Conservation (phyloP, 2,113 vertebrate species). For the Prietella phreatophila region DNA sequence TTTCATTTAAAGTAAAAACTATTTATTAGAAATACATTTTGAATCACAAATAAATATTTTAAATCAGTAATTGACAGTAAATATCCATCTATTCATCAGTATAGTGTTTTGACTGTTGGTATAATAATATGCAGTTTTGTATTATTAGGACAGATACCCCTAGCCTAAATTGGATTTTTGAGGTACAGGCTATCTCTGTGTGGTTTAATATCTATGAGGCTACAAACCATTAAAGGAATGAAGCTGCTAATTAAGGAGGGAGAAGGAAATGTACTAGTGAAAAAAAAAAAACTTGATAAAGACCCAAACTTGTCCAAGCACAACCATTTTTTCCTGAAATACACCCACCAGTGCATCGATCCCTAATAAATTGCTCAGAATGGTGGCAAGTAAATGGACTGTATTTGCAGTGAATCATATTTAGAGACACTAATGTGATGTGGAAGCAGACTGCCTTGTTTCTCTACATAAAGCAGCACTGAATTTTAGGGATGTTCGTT, state of each 20-base stretch:
- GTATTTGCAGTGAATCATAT: constrained; percentile 23
- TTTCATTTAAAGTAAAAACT: neutral
- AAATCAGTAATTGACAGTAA: no score
- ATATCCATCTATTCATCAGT: neutral
- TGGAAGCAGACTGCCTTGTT: neutral
- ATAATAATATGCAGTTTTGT: neutral
- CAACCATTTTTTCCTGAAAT: constrained; percentile 17
- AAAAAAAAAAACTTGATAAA: constrained; percentile 5
- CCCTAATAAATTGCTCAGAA: constrained; percentile 8
- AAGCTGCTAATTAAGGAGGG: constrained; percentile 14
- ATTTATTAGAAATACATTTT: neutral
- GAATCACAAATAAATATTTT: neutral
- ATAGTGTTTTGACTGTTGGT: neutral
- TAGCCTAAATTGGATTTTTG: neutral
- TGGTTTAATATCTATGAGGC: neutral
- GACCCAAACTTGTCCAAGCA: constrained; percentile 27
- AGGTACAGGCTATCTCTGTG: neutral
- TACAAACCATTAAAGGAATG: constrained; percentile 1
- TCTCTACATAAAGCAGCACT: neutral
- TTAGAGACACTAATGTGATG: constrained; percentile 28
- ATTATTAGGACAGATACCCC: neutral
- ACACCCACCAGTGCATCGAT: constrained; percentile 7
- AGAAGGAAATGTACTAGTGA: neutral
- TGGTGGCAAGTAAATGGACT: constrained; percentile 26
- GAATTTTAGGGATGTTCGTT: constrained; percentile 23